Evolutionary conservation across 2,888 invertebrate genomes (phyloP).

Genomic region (Pogonocherus hispidulus): DNA sequence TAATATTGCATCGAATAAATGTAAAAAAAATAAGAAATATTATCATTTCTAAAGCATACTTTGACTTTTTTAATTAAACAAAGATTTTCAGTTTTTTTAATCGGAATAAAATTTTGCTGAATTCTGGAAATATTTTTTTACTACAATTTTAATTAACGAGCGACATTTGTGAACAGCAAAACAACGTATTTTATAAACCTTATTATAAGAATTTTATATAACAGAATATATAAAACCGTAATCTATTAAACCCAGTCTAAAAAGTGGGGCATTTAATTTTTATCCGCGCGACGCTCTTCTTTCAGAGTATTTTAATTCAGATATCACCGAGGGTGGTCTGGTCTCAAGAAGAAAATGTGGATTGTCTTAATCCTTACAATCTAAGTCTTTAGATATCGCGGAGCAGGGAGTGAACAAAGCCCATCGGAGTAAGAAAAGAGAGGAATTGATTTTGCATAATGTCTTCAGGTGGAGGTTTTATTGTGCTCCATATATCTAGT

Average conservation of each 20-base stretch:
- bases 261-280: conserved; percentile 40
- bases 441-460: conserved; percentile 71
- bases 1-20: too few species aligned
- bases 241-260: conserved; percentile 24
- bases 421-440: conserved; percentile 59
- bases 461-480: conserved; percentile 70
- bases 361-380: conserved; percentile 66
- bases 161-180: too few species aligned
- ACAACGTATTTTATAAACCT: too few species aligned
- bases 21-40: too few species aligned
- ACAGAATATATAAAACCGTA: conserved; percentile 4
- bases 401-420: conserved; percentile 65
- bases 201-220: neutral
- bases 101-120: too few species aligned
- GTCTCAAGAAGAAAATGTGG: conserved; percentile 54
- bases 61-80: too few species aligned
- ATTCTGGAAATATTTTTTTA: too few species aligned
- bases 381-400: conserved; percentile 60
- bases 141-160: too few species aligned
- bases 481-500: conserved; percentile 69
- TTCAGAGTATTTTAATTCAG: conserved; percentile 49
- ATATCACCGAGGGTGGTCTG: conserved; percentile 45
- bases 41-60: too few species aligned
- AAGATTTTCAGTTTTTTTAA: too few species aligned
- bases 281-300: conserved; percentile 33